Evolutionary conservation across 2,797 vertebrate genomes (phyloP).

Genomic region (Alauda arvensis): DNA sequence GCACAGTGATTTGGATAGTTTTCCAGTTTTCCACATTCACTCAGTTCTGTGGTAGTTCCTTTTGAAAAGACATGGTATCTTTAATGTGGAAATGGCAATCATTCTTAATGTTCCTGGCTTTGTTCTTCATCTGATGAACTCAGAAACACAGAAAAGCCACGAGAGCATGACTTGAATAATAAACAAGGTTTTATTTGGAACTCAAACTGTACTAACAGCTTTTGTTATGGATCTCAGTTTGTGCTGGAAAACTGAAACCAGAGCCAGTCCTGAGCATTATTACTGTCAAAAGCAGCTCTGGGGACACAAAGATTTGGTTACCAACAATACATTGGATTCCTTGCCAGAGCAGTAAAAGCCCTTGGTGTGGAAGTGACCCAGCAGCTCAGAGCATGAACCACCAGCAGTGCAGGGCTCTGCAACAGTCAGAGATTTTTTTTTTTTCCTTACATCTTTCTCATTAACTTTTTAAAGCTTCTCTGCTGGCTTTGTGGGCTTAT

Average conservation of each 20-base stretch:
- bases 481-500: slow-evolving; percentile 48
- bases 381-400: background rate
- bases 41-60: background rate
- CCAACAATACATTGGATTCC: background rate
- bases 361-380: background rate
- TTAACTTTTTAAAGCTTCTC: slow-evolving; percentile 66
- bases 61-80: background rate
- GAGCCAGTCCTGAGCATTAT: background rate
- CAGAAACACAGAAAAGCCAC: background rate
- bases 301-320: background rate
- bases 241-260: background rate
- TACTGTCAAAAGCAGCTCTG: background rate
- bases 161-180: background rate
- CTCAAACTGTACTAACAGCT: background rate
- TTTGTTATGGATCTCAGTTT: background rate
- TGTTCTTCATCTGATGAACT: background rate
- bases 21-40: background rate
- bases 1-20: background rate
- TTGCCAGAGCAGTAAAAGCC: slow-evolving; percentile 27
- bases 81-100: background rate
- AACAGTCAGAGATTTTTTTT: background rate
- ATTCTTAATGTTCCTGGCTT: background rate
- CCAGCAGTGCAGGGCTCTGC: background rate
- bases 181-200: background rate
- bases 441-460: slow-evolving; percentile 59